Base-by-base conservation (phyloP, 2,797 vertebrate species). In the Streptopelia turtur region DNA sequence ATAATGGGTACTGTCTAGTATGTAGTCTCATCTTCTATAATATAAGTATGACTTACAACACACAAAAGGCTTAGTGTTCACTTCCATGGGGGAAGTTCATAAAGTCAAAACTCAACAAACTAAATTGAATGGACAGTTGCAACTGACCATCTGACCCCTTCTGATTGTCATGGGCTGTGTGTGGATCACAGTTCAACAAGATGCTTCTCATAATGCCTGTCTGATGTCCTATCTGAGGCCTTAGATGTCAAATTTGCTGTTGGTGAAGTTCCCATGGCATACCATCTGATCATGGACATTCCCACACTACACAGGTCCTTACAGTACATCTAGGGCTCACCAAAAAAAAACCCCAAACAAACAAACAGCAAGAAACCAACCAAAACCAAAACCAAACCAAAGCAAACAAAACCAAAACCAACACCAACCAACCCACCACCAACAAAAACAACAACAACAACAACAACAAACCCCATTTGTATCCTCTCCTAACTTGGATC, bases 1-100 rank as follows among this genome's bases (percentile, higher is more conserved):
- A 55, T 90, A 79, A 52, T 92, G 87, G 47, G 20, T 71, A 45
- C 61, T 89, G 63, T 39, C 69, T 63, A 81, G 43, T 88, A 90
- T 37, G 23, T 61, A 74, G 80, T 61, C 37, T 94, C 63, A 91
- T 28, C 13, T 84, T 87, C 55, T 55, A 25, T 24, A 39, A 33
- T 79, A 52, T 57, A 63, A 92, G 53, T 63, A 87, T 5, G 7
- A 59, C 10, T 49, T 84, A 52, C 24, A 78, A 14, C 13, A 89
- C 41, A 69, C 81, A 71, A 57, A 65, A 94, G n/a, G 20, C 10
- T 92, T 84, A 83, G 25, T 23, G 23, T 61, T 91, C 2, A 1
- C 16, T 89, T 89, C 49, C 50, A 21, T 21, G 16, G 11, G 8
- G 4, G 2, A 50, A 50, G 45, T 43, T 90, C n/a, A 37, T 74